These are phyloP conservation scores for Mizuhopecten yessoensis DNA, from an alignment of 1,140 invertebrate genomes.

Conservation along the genomic window DNA sequence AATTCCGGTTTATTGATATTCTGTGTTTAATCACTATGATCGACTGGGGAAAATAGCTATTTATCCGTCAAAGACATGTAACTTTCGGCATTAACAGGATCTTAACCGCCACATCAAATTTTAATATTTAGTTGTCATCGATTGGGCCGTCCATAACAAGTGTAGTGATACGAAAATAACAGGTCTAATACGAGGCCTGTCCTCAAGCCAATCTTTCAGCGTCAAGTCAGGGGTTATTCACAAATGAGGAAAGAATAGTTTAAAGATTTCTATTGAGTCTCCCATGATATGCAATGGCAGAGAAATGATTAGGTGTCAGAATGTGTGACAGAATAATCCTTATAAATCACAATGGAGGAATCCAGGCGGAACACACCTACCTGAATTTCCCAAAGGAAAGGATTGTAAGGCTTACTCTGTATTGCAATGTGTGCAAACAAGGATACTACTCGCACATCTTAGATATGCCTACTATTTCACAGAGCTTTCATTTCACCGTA, in stretches of 20 bases:
- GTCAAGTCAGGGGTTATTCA: slow-evolving; percentile 20
- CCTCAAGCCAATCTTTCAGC: not conserved
- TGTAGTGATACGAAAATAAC: slow-evolving; percentile 14
- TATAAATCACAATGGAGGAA: not conserved
- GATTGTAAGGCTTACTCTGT: not conserved
- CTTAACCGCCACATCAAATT: not conserved
- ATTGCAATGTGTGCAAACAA: too few relatives aligned
- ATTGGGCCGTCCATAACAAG: not conserved
- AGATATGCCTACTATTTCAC: too few relatives aligned
- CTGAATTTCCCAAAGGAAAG: not conserved
- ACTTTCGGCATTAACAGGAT: not conserved
- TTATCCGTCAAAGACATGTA: slow-evolving; percentile 25
- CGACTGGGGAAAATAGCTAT: slow-evolving; percentile 14
- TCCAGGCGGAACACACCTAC: not conserved
- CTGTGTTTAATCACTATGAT: not conserved
- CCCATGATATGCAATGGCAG: not conserved
- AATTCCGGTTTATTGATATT: slow-evolving; percentile 1
- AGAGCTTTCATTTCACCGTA: too few relatives aligned
- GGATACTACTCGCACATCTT: too few relatives aligned
- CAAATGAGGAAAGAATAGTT: slow-evolving; percentile 22
- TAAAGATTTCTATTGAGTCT: slow-evolving; percentile 11
- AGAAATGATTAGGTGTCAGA: slow-evolving; percentile 12
- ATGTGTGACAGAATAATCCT: not conserved
- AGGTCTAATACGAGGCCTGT: not conserved
- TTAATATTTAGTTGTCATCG: not conserved